Base-by-base conservation (phyloP, 2,113 vertebrate species). In the Meriones unguiculatus region DNA sequence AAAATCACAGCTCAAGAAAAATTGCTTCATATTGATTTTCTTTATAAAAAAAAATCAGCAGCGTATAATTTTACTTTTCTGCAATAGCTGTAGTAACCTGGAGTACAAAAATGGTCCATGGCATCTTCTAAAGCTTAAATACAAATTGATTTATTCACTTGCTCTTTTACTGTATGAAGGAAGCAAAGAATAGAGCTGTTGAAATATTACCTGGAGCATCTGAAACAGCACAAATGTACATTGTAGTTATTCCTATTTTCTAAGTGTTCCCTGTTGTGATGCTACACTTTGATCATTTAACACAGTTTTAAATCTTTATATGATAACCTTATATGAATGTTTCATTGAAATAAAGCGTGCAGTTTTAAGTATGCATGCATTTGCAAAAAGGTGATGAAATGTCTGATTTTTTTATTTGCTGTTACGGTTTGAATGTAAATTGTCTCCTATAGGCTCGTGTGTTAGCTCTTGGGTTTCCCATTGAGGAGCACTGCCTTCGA, bases 1-100 rank as follows among this genome's bases (percentile, higher is more conserved):
- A 97, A 97, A 97, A 96, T 95, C 52, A 73, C 93, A 91, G 64
- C 91, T 93, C 78, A 95, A 92, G 95, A 87, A 93, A 97, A 96
- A 97, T 94, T 96, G 93, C 35, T 87, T 97, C 94, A 67, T 93
- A 96, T 97, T 96, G 96, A 97, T 97, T 91, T 85, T 87, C 20
- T 94, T 32, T 52, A n/a, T 15, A 54, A 92, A 87, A 87, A 82
- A 38, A 93, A 96, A 95, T 59, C n/a, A 67, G 20, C n/a, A 86
- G 93, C 46, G 86, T 59, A 90, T 88, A 97, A 97, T 94, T 95
- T 95, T 85, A 90, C 75, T 93, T 92, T 97, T 82, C 93, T 93
- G 30, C 81, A 93, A 52, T n/a, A 95, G 30, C 91, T 52, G 67
- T 69, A 41, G 46, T 91, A 94, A 91, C 35, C 46, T 64, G 75